These are phyloP conservation scores for Sebastes schlegelii DNA, from an alignment of 2,113 vertebrate species.

Conservation along the genomic window DNA sequence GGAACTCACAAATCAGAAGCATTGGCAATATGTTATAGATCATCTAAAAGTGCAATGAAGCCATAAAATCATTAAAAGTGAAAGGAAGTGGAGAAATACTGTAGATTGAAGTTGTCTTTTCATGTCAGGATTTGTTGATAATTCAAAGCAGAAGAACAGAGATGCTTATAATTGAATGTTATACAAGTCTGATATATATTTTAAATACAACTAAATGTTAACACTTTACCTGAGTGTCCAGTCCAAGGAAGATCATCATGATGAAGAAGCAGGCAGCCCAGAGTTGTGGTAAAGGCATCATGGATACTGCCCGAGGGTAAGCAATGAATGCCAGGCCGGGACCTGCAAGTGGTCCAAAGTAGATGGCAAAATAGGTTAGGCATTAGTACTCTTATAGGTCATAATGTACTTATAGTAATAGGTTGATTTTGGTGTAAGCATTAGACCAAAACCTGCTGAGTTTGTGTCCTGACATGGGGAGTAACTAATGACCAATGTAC, in stretches of 20 bases:
- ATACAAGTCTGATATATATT: not conserved
- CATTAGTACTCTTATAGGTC: constrained; percentile 30
- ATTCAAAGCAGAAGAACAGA: too few relatives aligned
- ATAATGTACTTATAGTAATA: too few relatives aligned
- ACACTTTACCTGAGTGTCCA: not conserved
- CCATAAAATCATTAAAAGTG: not conserved
- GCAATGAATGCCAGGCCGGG: not conserved
- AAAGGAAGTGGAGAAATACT: not conserved
- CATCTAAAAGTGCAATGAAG: not conserved
- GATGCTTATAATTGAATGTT: too few relatives aligned
- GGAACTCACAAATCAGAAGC: too few relatives aligned
- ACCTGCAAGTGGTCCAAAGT: not conserved
- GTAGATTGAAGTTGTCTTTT: too few relatives aligned
- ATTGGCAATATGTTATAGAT: too few relatives aligned
- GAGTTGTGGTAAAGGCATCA: constrained; percentile 6
- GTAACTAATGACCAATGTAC: too few relatives aligned
- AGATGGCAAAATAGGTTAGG: not conserved
- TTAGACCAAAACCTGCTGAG: too few relatives aligned
- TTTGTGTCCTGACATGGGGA: too few relatives aligned
- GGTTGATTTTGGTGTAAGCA: too few relatives aligned
- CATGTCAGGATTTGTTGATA: too few relatives aligned
- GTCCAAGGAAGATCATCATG: not conserved
- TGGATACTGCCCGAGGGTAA: not conserved
- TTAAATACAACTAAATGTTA: not conserved
- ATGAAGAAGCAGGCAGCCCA: not conserved